Conservation (phyloP, 2,888 invertebrate species). For the Lacanobia wlatinum region DNA sequence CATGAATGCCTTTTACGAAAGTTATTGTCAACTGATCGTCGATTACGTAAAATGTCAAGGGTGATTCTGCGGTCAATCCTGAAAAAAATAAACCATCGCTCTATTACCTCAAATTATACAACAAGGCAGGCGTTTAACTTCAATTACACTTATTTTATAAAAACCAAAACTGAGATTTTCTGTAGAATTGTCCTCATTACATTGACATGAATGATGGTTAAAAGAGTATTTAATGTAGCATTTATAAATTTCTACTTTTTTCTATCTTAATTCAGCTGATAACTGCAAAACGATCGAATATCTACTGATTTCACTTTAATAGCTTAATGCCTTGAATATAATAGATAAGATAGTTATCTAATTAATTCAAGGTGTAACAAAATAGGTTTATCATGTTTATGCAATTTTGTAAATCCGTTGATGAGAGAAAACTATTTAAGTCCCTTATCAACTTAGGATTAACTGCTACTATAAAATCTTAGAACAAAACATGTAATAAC, state of each 20-base stretch:
- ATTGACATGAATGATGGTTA: constrained; percentile 3
- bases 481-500: constrained; percentile 6
- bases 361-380: constrained; percentile 10
- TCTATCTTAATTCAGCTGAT: constrained; percentile 5
- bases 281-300: neutral
- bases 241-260: constrained; percentile 21
- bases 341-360: constrained; percentile 22
- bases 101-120: constrained; percentile 5
- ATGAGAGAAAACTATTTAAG: constrained; percentile 7
- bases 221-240: neutral
- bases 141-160: constrained; percentile 26
- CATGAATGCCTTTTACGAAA: constrained; percentile 20
- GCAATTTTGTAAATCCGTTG: constrained; percentile 12
- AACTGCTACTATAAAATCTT: constrained; percentile 4
- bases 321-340: neutral
- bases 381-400: constrained; percentile 29
- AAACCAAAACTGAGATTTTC: constrained; percentile 24
- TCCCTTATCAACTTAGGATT: neutral
- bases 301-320: neutral
- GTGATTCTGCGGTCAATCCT: neutral
- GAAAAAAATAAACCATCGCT: neutral
- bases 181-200: constrained; percentile 14
- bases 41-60: constrained; percentile 33
- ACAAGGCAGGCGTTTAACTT: constrained; percentile 18
- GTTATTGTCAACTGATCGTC: neutral